These are phyloP conservation scores for Ptyas mucosa DNA, from an alignment of 2,113 vertebrate species.

Conservation along the genomic window DNA sequence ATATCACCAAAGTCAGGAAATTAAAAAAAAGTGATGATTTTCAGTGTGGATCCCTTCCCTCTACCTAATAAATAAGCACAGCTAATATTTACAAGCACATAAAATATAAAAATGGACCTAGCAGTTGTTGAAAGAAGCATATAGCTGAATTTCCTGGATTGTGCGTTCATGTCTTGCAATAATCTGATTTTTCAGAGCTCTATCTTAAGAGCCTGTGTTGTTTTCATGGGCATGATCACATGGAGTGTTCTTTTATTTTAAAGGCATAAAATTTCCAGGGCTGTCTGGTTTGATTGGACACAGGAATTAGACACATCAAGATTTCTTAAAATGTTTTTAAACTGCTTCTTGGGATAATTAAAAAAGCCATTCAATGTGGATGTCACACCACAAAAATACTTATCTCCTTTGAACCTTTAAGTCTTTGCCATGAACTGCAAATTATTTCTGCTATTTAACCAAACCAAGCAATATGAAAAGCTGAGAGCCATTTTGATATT, in stretches of 20 bases:
- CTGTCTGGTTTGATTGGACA: constrained; percentile 50
- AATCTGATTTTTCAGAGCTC: constrained; percentile 6
- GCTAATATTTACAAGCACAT: not conserved
- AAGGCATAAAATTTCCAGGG: constrained; percentile 46
- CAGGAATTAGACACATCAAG: constrained; percentile 55
- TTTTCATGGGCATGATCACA: constrained; percentile 41
- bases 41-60: not conserved
- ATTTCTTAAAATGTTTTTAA: constrained; percentile 58
- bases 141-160: constrained; percentile 2
- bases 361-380: constrained; percentile 60
- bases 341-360: constrained; percentile 53
- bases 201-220: constrained; percentile 25
- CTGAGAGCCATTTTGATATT: constrained; percentile 36
- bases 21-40: constrained; percentile 22
- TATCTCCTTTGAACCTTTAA: constrained; percentile 56
- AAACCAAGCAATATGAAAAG: constrained; percentile 50
- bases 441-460: constrained; percentile 44
- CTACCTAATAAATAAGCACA: not conserved
- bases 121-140: not conserved
- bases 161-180: constrained; percentile 20
- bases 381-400: constrained; percentile 57
- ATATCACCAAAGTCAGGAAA: constrained; percentile 13
- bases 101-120: constrained; percentile 18
- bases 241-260: constrained; percentile 47
- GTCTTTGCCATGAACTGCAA: constrained; percentile 40